Percentiles rank a stretch among this genome's conserved stretches.
Conservation (phyloP, 2,797 vertebrate genomes). For the Danio jaintianensis region DNA sequence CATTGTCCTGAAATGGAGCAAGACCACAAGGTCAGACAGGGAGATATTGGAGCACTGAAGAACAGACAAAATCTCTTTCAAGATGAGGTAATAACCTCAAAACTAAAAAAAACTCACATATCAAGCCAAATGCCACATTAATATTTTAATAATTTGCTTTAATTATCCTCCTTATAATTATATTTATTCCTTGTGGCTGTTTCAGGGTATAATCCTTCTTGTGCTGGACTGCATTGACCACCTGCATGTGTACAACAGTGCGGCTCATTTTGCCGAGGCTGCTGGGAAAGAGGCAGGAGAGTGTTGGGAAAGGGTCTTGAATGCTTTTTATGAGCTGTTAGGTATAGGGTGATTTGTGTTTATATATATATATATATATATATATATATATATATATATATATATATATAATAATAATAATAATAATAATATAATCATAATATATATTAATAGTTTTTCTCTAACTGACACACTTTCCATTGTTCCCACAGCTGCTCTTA, state of each 20-base stretch:
- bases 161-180: background rate
- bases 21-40: conserved; percentile 87
- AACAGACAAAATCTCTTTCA: conserved; percentile 95
- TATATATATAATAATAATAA: too few relatives aligned
- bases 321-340: conserved; percentile 88
- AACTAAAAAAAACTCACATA: background rate
- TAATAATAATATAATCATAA: too few relatives aligned
- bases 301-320: conserved; percentile 87
- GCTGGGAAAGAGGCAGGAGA: conserved; percentile 83
- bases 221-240: conserved; percentile 92
- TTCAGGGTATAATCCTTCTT: conserved; percentile 89
- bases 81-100: conserved; percentile 84
- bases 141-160: background rate
- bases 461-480: background rate
- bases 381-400: too few relatives aligned
- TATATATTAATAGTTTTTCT: too few relatives aligned
- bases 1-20: conserved; percentile 81
- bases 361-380: background rate
- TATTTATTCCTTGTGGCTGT: conserved; percentile 13
- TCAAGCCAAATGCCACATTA: background rate
- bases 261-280: conserved; percentile 83
- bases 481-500: conserved; percentile 83
- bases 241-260: conserved; percentile 85
- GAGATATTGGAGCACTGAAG: conserved; percentile 81
- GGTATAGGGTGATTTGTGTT: conserved; percentile 78